Evolutionary conservation across 1,140 invertebrate species (phyloP), one percentile per base, ranked within the genome.

Genomic region (Papilio glaucus): DNA sequence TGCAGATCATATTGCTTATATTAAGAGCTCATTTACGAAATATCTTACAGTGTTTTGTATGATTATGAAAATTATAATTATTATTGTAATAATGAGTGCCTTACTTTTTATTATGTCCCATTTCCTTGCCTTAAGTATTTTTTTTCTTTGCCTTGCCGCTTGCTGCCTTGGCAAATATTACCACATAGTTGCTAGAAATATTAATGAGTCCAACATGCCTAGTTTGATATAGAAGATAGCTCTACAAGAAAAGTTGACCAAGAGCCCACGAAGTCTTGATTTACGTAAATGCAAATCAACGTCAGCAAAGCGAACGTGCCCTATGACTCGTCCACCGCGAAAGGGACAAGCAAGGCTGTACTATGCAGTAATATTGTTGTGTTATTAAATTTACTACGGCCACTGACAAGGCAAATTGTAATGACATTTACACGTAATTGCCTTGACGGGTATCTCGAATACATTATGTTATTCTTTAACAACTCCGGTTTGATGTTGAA

Each of bases 371-470:
- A 26, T 41, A 41, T 13, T 33, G 6, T 3, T 57, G 24, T 24
- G 24, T 57, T 26, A 57, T 57, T 12, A 26, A 3, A 57, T 57
- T 57, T 57, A 57, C 49, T 13, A 57, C 49, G 49, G 49, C 21
- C 1, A 49, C n/a, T 39, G 61, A 63, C 61, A 38, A 63, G 62
- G 62, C 62, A 65, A 65, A 65, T 65, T 65, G 62, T 65, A 65
- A 65, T 10, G 37, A 63, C 62, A 65, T 65, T 65, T 65, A 39
- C 37, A 18, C n/a, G 9, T 65, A 65, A 65, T 65, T 39, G 33
- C 62, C 62, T 65, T 65, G 62, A 62, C n/a, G 33, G 60, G 21
- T 65, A 39, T 65, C 37, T n/a, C 6, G 5, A 41, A 63, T 38
- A 21, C 15, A 65, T 65, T 39, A 39, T 37, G 15, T 49, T 53